These are phyloP conservation scores for Drepanosiphum platanoidis DNA, from an alignment of 2,888 invertebrate species.

Conservation along the genomic window DNA sequence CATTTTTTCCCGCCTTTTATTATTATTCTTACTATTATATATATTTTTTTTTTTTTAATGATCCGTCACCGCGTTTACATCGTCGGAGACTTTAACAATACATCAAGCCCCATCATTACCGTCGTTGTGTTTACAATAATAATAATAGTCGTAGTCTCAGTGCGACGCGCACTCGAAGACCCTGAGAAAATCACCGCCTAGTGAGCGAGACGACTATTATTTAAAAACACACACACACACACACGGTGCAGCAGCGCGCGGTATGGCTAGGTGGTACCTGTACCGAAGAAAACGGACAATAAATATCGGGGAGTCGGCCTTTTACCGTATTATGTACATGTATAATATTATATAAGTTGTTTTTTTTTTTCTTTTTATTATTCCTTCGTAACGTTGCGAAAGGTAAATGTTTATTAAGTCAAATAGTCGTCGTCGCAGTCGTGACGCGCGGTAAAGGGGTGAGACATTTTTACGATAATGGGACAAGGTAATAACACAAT, in stretches of 20 bases:
- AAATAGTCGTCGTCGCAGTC: not conserved
- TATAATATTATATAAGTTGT: no score
- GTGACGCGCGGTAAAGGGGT: slow-evolving; percentile 37
- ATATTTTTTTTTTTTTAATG: slow-evolving; percentile 57
- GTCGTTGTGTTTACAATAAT: slow-evolving; percentile 49
- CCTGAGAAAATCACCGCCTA: slow-evolving; percentile 50
- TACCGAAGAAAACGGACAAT: slow-evolving; percentile 46
- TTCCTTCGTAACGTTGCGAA: not conserved
- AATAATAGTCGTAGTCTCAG: slow-evolving; percentile 1
- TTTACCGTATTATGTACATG: not conserved
- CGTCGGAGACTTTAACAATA: slow-evolving; percentile 49
- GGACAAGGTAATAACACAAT: slow-evolving; percentile 17
- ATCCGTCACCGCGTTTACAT: slow-evolving; percentile 32
- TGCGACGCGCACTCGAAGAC: slow-evolving; percentile 12
- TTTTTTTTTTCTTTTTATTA: not conserved
- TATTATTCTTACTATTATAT: not conserved
- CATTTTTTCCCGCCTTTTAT: not conserved
- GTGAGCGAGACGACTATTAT: not conserved
- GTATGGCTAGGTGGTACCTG: not conserved
- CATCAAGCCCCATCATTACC: slow-evolving; percentile 55
- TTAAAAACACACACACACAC: no score
- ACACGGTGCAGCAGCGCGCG: not conserved
- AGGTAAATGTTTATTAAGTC: slow-evolving; percentile 43
- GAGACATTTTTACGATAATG: slow-evolving; percentile 36
- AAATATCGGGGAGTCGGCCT: slow-evolving; percentile 16